Evolutionary conservation across 2,888 invertebrate species (phyloP).

Genomic region (Aromia moschata): DNA sequence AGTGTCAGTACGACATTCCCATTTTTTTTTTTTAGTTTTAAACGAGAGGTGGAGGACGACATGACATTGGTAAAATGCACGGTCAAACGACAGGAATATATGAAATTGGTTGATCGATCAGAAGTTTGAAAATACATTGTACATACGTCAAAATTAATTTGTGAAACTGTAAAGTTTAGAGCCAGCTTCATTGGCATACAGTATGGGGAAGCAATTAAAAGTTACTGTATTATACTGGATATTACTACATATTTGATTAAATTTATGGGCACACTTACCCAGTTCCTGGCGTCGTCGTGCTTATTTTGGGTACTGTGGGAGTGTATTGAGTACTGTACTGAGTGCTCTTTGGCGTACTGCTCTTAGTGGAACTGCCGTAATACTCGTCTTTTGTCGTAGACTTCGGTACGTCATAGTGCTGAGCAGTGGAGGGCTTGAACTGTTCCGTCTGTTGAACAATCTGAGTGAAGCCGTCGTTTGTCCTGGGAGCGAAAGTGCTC

Average conservation of each 20-base stretch:
- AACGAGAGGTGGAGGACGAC: too few species aligned
- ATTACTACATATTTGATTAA: too few species aligned
- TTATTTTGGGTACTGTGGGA: slow-evolving; percentile 61
- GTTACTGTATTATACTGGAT: background rate
- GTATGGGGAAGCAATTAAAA: background rate
- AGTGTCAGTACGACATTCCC: too few species aligned
- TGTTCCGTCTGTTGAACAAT: slow-evolving; percentile 49
- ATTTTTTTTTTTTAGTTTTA: too few species aligned
- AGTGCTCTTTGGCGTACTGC: slow-evolving; percentile 53
- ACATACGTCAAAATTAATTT: too few species aligned
- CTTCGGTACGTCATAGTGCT: slow-evolving; percentile 33
- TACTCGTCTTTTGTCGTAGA: slow-evolving; percentile 30
- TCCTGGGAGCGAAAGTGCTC: slow-evolving; percentile 58
- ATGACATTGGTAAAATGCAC: too few species aligned
- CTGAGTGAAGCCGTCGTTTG: slow-evolving; percentile 55
- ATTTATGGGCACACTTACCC: too few species aligned
- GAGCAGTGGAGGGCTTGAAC: slow-evolving; percentile 34
- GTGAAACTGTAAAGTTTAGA: too few species aligned
- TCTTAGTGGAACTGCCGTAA: slow-evolving; percentile 35
- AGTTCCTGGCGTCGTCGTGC: slow-evolving; percentile 50
- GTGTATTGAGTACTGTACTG: slow-evolving; percentile 62
- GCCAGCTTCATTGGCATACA: too few species aligned
- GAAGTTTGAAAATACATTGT: too few species aligned
- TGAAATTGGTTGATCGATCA: too few species aligned
- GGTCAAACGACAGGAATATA: too few species aligned